These are phyloP conservation scores for Proisotoma minuta DNA, from an alignment of 2,888 invertebrate genomes.

Conservation along the genomic window DNA sequence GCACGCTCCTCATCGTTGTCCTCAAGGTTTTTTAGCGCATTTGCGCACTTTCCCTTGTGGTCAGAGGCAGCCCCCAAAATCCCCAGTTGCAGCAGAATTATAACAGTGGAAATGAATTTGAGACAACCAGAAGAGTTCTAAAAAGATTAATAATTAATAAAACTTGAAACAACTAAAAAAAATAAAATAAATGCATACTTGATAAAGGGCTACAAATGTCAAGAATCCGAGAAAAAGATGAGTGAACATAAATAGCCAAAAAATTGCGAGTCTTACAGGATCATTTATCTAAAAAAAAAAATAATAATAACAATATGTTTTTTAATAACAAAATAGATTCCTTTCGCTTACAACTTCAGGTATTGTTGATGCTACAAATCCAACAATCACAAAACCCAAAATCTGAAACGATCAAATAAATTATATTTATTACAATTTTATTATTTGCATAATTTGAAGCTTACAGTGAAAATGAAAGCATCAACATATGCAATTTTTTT, in stretches of 20 bases:
- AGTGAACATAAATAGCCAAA: constrained; percentile 7
- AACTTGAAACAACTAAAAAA: not conserved
- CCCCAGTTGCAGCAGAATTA: not conserved
- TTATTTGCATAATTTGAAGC: no score
- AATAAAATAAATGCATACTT: not conserved
- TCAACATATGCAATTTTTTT: not conserved
- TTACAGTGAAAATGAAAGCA: not conserved
- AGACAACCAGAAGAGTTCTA: not conserved
- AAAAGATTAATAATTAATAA: not conserved
- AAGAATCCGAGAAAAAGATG: constrained; percentile 3
- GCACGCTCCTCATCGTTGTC: not conserved
- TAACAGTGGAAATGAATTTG: not conserved
- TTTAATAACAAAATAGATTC: not conserved
- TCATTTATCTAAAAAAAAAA: not conserved
- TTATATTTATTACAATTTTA: no score
- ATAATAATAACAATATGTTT: not conserved
- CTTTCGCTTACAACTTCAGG: not conserved
- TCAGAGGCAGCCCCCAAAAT: not conserved
- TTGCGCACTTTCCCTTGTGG: not conserved
- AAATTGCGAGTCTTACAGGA: not conserved
- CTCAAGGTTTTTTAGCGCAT: not conserved
- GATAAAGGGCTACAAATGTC: constrained; percentile 1
- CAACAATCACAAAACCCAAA: not conserved
- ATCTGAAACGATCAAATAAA: no score
- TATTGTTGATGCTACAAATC: not conserved